phyloP scores from a whole-genome alignment of 2,888 invertebrate species.

The Amitus sp. region DNA sequence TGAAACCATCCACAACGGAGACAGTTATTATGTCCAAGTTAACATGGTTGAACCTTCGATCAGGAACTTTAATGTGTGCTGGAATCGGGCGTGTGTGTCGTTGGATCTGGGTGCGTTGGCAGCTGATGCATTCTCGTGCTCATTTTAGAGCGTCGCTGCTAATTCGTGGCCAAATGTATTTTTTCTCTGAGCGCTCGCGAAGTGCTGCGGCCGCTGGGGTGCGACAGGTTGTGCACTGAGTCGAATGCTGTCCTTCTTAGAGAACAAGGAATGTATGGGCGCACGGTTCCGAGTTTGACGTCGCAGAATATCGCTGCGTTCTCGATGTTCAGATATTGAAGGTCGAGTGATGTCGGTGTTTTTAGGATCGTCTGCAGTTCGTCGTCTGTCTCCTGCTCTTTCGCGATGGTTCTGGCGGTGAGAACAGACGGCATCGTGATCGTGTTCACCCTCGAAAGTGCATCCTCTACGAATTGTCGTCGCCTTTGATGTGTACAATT shows the following conservation, averaged over 20 bases:
- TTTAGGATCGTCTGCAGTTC: background rate
- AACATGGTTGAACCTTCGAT: slow-evolving; percentile 13
- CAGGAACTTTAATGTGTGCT: slow-evolving; percentile 19
- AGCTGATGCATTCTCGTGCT: slow-evolving; percentile 32
- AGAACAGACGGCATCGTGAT: background rate
- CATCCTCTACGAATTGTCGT: slow-evolving; percentile 8
- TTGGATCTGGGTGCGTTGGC: slow-evolving; percentile 37
- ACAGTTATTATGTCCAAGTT: slow-evolving; percentile 18
- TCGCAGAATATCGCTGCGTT: background rate
- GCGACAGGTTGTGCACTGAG: slow-evolving; percentile 19
- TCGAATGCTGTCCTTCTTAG: slow-evolving; percentile 15
- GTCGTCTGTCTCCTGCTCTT: slow-evolving; percentile 1
- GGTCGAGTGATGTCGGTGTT: background rate
- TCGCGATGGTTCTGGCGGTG: background rate
- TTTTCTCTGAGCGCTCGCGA: slow-evolving; percentile 17
- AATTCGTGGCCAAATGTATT: slow-evolving; percentile 44
- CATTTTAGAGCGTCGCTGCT: slow-evolving; percentile 25
- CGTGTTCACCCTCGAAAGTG: background rate
- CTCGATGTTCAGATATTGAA: slow-evolving; percentile 1
- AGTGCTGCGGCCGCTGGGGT: slow-evolving; percentile 7
- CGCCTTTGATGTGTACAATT: background rate
- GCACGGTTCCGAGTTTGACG: background rate
- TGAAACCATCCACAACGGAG: slow-evolving; percentile 29
- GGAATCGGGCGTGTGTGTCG: slow-evolving; percentile 22
- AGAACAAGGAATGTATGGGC: background rate